Base-by-base conservation (phyloP, 2,888 invertebrate genomes). In the Drosophila borborema region DNA sequence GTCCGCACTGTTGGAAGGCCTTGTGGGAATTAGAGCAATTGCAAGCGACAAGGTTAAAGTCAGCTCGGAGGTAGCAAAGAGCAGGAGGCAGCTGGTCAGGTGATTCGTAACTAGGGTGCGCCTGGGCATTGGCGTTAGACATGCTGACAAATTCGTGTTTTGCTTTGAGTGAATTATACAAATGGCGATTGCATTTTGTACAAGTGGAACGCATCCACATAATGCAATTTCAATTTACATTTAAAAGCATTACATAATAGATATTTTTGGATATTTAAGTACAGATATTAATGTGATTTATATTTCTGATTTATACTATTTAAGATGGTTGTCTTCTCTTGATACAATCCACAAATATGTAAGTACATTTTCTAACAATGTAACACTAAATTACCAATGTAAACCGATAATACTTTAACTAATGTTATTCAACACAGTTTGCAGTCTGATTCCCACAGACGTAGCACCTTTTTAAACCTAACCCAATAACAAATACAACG, bases 21-120 rank as follows among this genome's bases (percentile, higher is more conserved):
- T 73, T 73, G 58, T 54, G 64, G 68, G 38, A 90, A 91, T 90
- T 86, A 86, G 81, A 80, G 70, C 85, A 70, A 71, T 62, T 62
- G 68, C 64, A 73, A 67, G 58, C 71, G 56, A 82, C 91, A 91
- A 91, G 91, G 91, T 91, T 91, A 91, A 90, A 91, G 91, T 91
- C 91, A 89, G 79, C 54, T 41, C 40, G 2, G n/a, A 34, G 41
- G 20, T 28, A 18, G 0, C 2, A 18, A 10, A 28, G 28, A 16
- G 58, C 18, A 40, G 43, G 45, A 16, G 34, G 16, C 16, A 36
- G 20, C 9, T n/a, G 10, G 34, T 55, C 58, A 45, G 58, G 58
- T 43, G 56, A 16, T 51, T 41, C 12, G 16, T 34, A 55, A 67
- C 54, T 46, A 40, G 71, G 73, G 64, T 62, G 74, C 31, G 64